Evolutionary conservation across 2,797 vertebrate species (phyloP).

Genomic region (Gymnothorax javanicus): DNA sequence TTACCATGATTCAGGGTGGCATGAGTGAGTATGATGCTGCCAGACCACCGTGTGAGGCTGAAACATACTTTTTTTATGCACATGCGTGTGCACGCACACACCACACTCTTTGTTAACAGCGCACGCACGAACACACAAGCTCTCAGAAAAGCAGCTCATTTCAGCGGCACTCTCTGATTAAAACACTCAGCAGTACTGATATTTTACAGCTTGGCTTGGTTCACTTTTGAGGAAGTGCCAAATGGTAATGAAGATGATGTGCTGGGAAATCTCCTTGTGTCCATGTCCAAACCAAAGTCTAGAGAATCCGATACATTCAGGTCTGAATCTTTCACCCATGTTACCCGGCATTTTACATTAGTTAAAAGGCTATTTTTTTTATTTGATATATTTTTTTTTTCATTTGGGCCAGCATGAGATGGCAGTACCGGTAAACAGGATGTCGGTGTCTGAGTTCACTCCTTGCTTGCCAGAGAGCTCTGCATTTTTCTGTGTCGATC

Average conservation of each 20-base stretch:
- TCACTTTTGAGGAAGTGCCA: conserved; percentile 1
- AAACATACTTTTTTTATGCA: neutral
- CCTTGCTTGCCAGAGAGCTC: conserved; percentile 18
- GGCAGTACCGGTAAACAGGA: conserved; percentile 21
- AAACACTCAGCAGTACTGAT: conserved; percentile 11
- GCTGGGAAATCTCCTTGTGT: neutral
- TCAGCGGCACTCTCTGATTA: conserved; percentile 27
- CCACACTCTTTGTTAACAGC: conserved; percentile 17
- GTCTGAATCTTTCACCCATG: neutral
- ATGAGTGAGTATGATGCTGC: neutral
- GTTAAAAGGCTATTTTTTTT: neutral
- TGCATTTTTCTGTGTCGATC: conserved; percentile 34
- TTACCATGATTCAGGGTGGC: neutral
- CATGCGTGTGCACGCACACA: neutral
- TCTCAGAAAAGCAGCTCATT: conserved; percentile 5
- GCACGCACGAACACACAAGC: conserved; percentile 15
- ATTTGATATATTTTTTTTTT: too few relatives aligned
- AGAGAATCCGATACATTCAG: neutral
- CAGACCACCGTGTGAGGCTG: neutral
- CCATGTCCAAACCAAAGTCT: neutral
- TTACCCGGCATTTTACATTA: neutral
- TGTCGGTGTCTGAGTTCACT: conserved; percentile 6
- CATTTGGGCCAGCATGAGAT: neutral
- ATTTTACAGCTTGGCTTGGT: conserved; percentile 9
- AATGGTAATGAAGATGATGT: conserved; percentile 4